These are phyloP conservation scores for Cistogaster globosa DNA, from an alignment of 2,888 invertebrate genomes.

Conservation along the genomic window DNA sequence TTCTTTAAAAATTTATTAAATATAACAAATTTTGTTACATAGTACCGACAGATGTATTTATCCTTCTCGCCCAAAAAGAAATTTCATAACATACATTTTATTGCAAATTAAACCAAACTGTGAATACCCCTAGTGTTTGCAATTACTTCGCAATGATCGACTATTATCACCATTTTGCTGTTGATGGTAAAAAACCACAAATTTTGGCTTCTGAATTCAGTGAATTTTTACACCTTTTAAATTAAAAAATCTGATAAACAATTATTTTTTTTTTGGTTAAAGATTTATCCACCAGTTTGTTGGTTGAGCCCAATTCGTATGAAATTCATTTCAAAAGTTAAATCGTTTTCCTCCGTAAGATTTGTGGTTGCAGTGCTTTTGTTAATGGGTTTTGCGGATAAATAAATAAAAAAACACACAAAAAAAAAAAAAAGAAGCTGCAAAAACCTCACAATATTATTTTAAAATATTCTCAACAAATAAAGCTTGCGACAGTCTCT, in stretches of 20 bases:
- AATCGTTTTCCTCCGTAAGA: conserved; percentile 10
- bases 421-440: no score
- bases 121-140: conserved; percentile 20
- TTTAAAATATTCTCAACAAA: no score
- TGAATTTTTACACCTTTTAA: conserved; percentile 61
- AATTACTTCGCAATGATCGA: conserved; percentile 3
- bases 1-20: no score
- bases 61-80: no score
- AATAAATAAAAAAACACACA: neutral
- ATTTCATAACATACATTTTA: no score
- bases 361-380: conserved; percentile 42
- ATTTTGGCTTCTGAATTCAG: conserved; percentile 64
- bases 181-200: conserved; percentile 51
- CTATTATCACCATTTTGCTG: conserved; percentile 36
- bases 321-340: conserved; percentile 49
- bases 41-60: no score
- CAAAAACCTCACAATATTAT: no score
- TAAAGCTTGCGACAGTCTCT: no score
- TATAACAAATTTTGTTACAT: no score
- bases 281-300: conserved; percentile 11
- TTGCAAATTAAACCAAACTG: neutral
- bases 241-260: conserved; percentile 45
- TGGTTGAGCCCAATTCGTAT: conserved; percentile 18
- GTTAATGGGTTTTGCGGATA: neutral
- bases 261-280: conserved; percentile 22